Percentiles rank a stretch among this genome's conserved stretches.
These are phyloP conservation scores for Dicaeum eximium DNA, from an alignment of 2,113 vertebrate species.

Conservation along the genomic window DNA sequence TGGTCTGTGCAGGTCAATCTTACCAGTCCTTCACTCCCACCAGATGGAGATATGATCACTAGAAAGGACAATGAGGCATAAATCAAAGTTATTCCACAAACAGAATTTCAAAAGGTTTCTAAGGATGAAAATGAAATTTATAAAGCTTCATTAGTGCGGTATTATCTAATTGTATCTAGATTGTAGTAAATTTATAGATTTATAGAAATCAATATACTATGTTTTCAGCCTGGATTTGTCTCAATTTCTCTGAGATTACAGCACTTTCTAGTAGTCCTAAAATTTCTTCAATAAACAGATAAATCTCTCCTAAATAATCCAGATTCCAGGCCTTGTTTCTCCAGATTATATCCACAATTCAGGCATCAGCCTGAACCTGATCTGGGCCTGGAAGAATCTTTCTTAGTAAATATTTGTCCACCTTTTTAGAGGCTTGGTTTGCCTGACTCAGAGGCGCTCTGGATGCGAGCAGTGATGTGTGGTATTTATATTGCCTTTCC, in stretches of 20 bases:
- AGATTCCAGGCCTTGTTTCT: background rate
- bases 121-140: background rate
- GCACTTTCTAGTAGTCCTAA: background rate
- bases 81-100: slow-evolving; percentile 11
- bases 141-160: background rate
- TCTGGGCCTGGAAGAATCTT: slow-evolving; percentile 7
- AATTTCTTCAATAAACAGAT: background rate
- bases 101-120: background rate
- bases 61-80: background rate
- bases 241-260: background rate
- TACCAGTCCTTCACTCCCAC: background rate
- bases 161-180: background rate
- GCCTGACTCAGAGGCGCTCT: background rate
- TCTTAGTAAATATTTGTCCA: slow-evolving; percentile 41
- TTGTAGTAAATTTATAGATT: background rate
- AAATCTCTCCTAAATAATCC: background rate
- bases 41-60: slow-evolving; percentile 21
- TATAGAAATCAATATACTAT: background rate
- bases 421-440: slow-evolving; percentile 48
- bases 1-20: background rate
- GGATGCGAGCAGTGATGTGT: background rate
- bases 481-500: slow-evolving; percentile 29
- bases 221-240: background rate
- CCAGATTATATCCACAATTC: background rate
- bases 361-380: background rate